Conservation (phyloP, 2,797 vertebrate species). For the Australoheros facetus region DNA sequence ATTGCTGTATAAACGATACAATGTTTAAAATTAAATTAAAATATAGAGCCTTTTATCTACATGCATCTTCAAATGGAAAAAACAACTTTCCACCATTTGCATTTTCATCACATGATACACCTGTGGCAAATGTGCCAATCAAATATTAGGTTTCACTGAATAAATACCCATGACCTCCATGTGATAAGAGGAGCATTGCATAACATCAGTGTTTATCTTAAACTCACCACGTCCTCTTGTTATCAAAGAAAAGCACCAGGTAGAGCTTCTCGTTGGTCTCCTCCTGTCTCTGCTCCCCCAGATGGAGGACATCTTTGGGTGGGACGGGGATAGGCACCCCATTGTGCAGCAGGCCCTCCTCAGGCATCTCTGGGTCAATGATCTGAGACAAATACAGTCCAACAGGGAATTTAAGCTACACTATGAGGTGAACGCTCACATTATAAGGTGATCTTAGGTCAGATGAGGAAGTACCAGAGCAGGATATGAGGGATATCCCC, state of each 20-base stretch:
- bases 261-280: conserved; percentile 93
- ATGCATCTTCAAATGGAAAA: neutral
- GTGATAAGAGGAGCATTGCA: neutral
- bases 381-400: conserved; percentile 78
- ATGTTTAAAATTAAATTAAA: neutral
- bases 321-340: conserved; percentile 97
- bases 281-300: conserved; percentile 92
- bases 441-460: neutral
- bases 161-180: neutral
- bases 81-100: neutral
- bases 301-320: conserved; percentile 89
- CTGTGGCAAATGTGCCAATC: neutral
- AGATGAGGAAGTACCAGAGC: conserved; percentile 87
- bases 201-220: neutral
- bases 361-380: conserved; percentile 96
- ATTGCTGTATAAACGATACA: neutral
- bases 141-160: neutral
- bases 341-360: conserved; percentile 95
- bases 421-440: neutral
- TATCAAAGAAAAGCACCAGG: conserved; percentile 99
- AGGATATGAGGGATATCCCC: conserved; percentile 98
- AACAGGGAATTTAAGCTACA: neutral
- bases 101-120: neutral
- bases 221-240: conserved; percentile 97
- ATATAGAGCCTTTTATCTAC: neutral